Base-by-base conservation (phyloP, 2,888 invertebrate genomes). In the Deilephila porcellus region DNA sequence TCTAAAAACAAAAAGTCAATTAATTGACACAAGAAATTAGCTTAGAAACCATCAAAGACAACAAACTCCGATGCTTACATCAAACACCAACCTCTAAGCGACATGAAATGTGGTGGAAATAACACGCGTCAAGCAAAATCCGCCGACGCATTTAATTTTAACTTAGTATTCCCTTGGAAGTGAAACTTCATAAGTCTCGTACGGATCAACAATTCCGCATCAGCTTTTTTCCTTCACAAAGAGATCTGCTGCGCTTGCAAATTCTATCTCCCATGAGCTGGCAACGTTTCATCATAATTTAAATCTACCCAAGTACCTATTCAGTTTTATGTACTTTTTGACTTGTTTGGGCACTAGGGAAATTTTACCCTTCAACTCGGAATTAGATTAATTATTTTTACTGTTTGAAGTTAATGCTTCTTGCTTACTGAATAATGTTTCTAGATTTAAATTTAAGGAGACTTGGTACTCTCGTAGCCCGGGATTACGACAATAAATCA, bases 221-320 rank as follows among this genome's bases (percentile, higher is more conserved):
- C 85, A 84, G 83, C 81, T 76, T 81, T 82, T 79, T 85, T 77
- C 76, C 78, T 80, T 76, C 76, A 82, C 86, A 86, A 86, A 85
- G 84, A 81, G 78, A 79, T 80, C 75, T 74, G 70, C 82, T 80
- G 80, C 77, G 84, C 80, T 82, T 79, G 86, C 87, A 87, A 82
- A 86, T 87, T 86, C 77, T 74, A 60, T 29, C 73, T 84, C 80
- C 79, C 77, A 77, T 79, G 81, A 82, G 80, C 83, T 81, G 80
- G 80, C 82, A 81, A 78, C 79, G 76, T 76, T 82, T 85, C 84
- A 82, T 82, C 85, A 81, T 77, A 78, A 82, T 83, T 86, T 81
- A 79, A 83, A 81, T 79, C 81, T 74, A 19, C 11, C 34, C 37
- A 67, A 37, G 37, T 25, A 72, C 25, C 20, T 64, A 64, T 62